Evolutionary conservation across 2,888 invertebrate genomes (phyloP).

Genomic region (Coecobrya sp.): DNA sequence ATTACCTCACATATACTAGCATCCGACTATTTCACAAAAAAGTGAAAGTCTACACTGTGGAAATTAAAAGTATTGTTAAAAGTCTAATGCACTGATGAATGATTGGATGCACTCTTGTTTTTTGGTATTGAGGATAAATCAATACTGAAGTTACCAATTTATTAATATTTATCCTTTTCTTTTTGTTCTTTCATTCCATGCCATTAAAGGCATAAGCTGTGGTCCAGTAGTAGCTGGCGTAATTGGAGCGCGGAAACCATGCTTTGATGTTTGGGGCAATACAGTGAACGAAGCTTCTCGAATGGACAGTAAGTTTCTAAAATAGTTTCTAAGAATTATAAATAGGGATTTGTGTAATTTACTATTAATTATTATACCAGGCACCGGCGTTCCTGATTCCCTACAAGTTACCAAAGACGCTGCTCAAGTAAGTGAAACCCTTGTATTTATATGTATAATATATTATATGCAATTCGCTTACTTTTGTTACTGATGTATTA

Average conservation of each 20-base stretch:
- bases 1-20: too few species aligned
- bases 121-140: neutral
- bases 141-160: neutral
- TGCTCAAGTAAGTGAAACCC: slow-evolving; percentile 88
- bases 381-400: slow-evolving; percentile 95
- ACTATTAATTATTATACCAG: too few species aligned
- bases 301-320: slow-evolving; percentile 98
- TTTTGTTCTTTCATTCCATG: neutral
- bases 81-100: too few species aligned
- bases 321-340: too few species aligned
- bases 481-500: too few species aligned
- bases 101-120: too few species aligned
- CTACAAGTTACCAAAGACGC: slow-evolving; percentile 96
- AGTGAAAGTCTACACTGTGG: too few species aligned
- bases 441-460: too few species aligned
- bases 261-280: slow-evolving; percentile 99
- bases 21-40: too few species aligned
- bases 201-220: slow-evolving; percentile 93
- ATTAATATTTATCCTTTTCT: neutral
- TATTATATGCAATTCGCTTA: too few species aligned
- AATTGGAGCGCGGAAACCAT: slow-evolving; percentile 98
- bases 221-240: slow-evolving; percentile 98
- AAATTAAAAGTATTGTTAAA: too few species aligned
- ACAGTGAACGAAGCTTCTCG: slow-evolving; percentile 97
- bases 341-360: too few species aligned